These are phyloP conservation scores for Pyrrhia umbra DNA, from an alignment of 2,888 invertebrate species.

Conservation along the genomic window DNA sequence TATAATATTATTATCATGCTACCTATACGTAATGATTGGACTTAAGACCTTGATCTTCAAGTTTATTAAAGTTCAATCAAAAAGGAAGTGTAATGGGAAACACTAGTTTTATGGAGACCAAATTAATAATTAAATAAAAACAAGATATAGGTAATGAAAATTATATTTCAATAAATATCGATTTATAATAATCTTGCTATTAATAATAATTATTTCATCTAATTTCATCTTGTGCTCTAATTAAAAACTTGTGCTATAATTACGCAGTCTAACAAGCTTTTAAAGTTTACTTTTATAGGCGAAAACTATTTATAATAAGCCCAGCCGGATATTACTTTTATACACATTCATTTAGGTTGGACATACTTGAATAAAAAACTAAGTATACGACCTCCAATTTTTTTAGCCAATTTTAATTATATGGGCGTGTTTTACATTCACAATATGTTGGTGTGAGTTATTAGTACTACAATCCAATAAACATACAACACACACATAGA, in stretches of 20 bases:
- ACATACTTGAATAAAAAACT: constrained; percentile 21
- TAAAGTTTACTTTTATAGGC: background rate
- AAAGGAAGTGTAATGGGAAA: background rate
- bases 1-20: too few relatives aligned
- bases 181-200: too few relatives aligned
- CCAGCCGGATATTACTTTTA: constrained; percentile 38
- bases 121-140: background rate
- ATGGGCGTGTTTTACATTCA: constrained; percentile 1
- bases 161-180: background rate
- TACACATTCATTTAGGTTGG: background rate
- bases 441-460: constrained; percentile 14
- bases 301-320: constrained; percentile 15
- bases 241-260: background rate
- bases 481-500: background rate
- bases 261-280: background rate
- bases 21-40: too few relatives aligned
- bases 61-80: background rate
- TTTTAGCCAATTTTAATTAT: constrained; percentile 33
- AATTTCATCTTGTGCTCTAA: too few relatives aligned
- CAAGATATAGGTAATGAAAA: too few relatives aligned
- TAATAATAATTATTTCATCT: too few relatives aligned
- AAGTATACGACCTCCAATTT: constrained; percentile 41
- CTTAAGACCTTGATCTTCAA: background rate
- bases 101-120: background rate
- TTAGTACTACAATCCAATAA: background rate